Evolutionary conservation across 2,113 vertebrate genomes (phyloP).

Genomic region (Ammodytes marinus): DNA sequence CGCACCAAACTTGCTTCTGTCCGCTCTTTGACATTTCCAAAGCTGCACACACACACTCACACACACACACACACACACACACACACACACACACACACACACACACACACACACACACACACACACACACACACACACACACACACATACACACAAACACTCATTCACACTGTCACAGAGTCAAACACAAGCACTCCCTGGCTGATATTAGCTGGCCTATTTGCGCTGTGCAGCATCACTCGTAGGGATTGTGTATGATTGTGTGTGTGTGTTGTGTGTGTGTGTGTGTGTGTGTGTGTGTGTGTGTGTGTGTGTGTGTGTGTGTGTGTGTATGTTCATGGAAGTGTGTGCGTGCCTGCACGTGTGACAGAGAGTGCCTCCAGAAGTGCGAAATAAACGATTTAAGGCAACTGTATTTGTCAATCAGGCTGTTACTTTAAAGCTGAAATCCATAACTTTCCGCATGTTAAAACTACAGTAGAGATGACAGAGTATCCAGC

Average conservation of each 20-base stretch:
- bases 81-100: slow-evolving; percentile 32
- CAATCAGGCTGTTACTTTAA: slow-evolving; percentile 68
- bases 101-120: slow-evolving; percentile 45
- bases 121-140: slow-evolving; percentile 27
- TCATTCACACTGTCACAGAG: slow-evolving; percentile 35
- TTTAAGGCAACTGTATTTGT: slow-evolving; percentile 72
- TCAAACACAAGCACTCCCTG: slow-evolving; percentile 58
- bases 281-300: slow-evolving; percentile 23
- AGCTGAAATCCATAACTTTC: slow-evolving; percentile 67
- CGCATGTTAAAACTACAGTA: slow-evolving; percentile 51
- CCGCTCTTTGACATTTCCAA: slow-evolving; percentile 71
- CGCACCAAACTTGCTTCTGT: slow-evolving; percentile 37
- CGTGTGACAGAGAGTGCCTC: slow-evolving; percentile 46
- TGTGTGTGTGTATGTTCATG: slow-evolving; percentile 24
- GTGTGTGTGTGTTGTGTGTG: slow-evolving; percentile 47
- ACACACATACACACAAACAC: slow-evolving; percentile 30
- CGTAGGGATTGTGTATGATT: slow-evolving; percentile 65
- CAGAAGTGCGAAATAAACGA: slow-evolving; percentile 75
- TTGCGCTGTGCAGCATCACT: slow-evolving; percentile 74
- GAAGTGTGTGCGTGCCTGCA: slow-evolving; percentile 27
- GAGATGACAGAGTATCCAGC: slow-evolving; percentile 39
- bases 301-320: slow-evolving; percentile 36
- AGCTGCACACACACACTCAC: slow-evolving; percentile 40
- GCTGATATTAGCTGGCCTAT: slow-evolving; percentile 79
- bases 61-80: slow-evolving; percentile 31